phyloP scores from a whole-genome alignment of 2,113 vertebrate genomes.

The Scolopax mira region DNA sequence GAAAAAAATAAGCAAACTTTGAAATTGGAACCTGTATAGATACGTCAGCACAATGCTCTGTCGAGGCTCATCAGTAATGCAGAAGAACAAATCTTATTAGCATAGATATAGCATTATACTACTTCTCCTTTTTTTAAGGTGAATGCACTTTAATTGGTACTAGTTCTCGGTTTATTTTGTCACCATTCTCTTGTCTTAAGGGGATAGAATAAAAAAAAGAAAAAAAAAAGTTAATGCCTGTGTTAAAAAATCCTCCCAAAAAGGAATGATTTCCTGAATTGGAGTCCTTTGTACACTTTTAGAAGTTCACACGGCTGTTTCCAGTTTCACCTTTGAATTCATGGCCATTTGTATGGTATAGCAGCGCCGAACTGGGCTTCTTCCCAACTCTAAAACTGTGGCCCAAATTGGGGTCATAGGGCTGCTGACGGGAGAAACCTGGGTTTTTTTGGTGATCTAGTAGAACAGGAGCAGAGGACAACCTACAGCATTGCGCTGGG shows the following conservation, averaged over 20 bases:
- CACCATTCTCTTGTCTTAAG: background rate
- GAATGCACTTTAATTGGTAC: background rate
- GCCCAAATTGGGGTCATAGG: background rate
- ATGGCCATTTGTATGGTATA: background rate
- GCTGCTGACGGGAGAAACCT: background rate
- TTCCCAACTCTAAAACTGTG: background rate
- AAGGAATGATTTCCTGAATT: background rate
- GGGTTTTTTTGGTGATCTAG: rapidly evolving
- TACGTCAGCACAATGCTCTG: background rate
- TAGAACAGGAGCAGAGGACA: background rate
- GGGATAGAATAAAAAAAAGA: background rate
- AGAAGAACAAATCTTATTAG: background rate
- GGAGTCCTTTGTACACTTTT: background rate
- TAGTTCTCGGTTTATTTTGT: background rate
- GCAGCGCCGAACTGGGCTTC: rapidly evolving
- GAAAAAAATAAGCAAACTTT: background rate
- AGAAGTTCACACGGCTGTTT: background rate
- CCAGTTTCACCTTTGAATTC: background rate
- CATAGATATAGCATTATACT: background rate
- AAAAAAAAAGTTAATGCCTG: rapidly evolving
- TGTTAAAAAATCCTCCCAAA: background rate
- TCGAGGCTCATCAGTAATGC: background rate
- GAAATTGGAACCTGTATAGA: background rate
- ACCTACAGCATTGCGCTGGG: background rate
- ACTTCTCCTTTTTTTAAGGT: background rate